phyloP scores from a whole-genome alignment of 2,113 vertebrate genomes.

The Cynoglossus semilaevis region DNA sequence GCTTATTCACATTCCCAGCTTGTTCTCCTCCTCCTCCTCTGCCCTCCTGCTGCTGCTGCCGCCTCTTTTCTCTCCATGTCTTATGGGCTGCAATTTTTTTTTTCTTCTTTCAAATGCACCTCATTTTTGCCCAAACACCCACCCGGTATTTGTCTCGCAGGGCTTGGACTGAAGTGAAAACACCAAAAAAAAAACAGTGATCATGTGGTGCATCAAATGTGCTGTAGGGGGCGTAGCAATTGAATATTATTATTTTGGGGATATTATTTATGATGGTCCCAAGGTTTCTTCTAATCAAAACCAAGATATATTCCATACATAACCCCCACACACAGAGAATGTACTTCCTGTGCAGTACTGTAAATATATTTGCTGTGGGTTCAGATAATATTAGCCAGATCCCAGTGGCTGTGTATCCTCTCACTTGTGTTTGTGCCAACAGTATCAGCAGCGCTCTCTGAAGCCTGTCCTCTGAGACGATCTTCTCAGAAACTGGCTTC shows the following conservation, averaged over 20 bases:
- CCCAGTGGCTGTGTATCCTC: slow-evolving; percentile 18
- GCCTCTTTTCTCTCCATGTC: slow-evolving; percentile 23
- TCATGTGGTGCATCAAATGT: too few relatives aligned
- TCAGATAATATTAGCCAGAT: slow-evolving; percentile 18
- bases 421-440: slow-evolving; percentile 21
- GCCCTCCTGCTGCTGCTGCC: slow-evolving; percentile 21
- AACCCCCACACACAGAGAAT: background rate
- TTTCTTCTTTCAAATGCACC: slow-evolving; percentile 2
- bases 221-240: too few relatives aligned
- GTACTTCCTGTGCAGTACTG: too few relatives aligned
- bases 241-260: too few relatives aligned
- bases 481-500: slow-evolving; percentile 9
- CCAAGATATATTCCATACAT: background rate
- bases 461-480: slow-evolving; percentile 21
- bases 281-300: too few relatives aligned
- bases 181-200: background rate
- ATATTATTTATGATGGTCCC: too few relatives aligned
- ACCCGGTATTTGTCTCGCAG: background rate
- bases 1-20: slow-evolving; percentile 42
- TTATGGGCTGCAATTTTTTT: slow-evolving; percentile 12
- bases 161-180: too few relatives aligned
- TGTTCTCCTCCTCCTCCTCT: slow-evolving; percentile 14
- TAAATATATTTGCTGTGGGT: slow-evolving; percentile 25
- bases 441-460: slow-evolving; percentile 12
- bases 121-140: slow-evolving; percentile 7